Evolutionary conservation across 2,888 invertebrate genomes (phyloP).

Genomic region (Eumerus sabulonum): DNA sequence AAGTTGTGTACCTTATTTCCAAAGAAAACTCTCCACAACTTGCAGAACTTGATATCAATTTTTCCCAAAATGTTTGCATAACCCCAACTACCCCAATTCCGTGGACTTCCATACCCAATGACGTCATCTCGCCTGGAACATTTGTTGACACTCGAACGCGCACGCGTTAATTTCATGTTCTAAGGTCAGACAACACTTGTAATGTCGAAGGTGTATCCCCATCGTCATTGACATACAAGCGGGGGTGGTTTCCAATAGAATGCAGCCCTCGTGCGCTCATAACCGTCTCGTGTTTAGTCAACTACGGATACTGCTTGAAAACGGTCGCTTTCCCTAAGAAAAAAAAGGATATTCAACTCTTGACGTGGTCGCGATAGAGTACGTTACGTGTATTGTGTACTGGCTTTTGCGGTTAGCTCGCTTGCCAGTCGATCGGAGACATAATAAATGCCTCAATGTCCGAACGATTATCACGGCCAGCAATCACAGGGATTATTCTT

Average conservation of each 20-base stretch:
- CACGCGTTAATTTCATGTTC: conserved; percentile 46
- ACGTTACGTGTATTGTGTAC: conserved; percentile 1
- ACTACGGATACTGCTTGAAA: conserved; percentile 52
- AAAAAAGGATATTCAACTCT: neutral
- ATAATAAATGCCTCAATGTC: conserved; percentile 62
- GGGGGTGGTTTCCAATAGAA: conserved; percentile 59
- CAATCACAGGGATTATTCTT: conserved; percentile 64
- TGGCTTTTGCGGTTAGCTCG: conserved; percentile 9
- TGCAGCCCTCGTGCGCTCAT: conserved; percentile 38
- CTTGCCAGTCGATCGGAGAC: conserved; percentile 31
- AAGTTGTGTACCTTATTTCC: too few species aligned
- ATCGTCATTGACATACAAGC: conserved; percentile 28
- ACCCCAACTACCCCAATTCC: neutral
- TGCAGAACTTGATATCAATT: too few species aligned
- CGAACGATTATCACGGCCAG: conserved; percentile 61
- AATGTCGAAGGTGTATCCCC: conserved; percentile 55
- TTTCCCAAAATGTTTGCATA: neutral
- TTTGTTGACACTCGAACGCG: conserved; percentile 63
- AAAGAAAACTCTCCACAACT: too few species aligned
- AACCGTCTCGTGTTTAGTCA: conserved; percentile 47
- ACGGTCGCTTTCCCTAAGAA: conserved; percentile 25
- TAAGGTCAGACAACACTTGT: conserved; percentile 68
- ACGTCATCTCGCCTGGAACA: conserved; percentile 59
- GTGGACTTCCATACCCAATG: conserved; percentile 12
- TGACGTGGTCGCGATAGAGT: conserved; percentile 14